These are phyloP conservation scores for Trichonephila inaurata DNA, from an alignment of 1,140 invertebrate species.

Conservation along the genomic window DNA sequence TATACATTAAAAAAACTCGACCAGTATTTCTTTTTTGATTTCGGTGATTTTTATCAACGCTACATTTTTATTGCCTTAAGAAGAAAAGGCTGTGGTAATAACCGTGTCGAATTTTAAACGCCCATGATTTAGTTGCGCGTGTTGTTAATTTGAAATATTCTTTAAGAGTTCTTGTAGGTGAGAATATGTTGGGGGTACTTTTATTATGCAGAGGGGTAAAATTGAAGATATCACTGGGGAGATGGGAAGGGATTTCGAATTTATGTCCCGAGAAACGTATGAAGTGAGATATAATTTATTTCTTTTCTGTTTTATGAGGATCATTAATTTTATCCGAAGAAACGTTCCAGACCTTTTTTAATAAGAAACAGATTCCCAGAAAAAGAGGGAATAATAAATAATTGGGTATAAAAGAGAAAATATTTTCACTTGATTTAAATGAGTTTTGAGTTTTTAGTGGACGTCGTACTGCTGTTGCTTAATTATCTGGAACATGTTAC, in stretches of 20 bases:
- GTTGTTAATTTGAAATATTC: constrained; percentile 41
- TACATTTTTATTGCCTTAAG: constrained; percentile 40
- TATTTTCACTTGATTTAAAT: background rate
- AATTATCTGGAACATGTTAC: background rate
- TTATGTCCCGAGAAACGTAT: constrained; percentile 6
- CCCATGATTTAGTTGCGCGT: constrained; percentile 22
- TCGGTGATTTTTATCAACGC: constrained; percentile 39
- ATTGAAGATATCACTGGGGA: constrained; percentile 25
- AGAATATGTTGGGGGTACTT: background rate
- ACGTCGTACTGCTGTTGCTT: background rate
- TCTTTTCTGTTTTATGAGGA: background rate
- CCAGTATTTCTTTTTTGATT: constrained; percentile 40
- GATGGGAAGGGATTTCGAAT: constrained; percentile 2
- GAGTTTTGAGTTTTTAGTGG: background rate
- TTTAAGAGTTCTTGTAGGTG: background rate
- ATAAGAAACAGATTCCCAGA: background rate
- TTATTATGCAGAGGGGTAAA: background rate
- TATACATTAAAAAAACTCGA: background rate
- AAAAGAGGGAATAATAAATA: background rate
- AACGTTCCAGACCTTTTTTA: background rate
- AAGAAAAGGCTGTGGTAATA: constrained; percentile 20
- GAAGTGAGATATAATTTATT: background rate
- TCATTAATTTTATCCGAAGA: background rate
- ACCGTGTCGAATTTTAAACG: constrained; percentile 58
- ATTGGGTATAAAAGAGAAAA: background rate